phyloP scores from a whole-genome alignment of 92 coral and sea anemone species.

The Montipora capitata region DNA sequence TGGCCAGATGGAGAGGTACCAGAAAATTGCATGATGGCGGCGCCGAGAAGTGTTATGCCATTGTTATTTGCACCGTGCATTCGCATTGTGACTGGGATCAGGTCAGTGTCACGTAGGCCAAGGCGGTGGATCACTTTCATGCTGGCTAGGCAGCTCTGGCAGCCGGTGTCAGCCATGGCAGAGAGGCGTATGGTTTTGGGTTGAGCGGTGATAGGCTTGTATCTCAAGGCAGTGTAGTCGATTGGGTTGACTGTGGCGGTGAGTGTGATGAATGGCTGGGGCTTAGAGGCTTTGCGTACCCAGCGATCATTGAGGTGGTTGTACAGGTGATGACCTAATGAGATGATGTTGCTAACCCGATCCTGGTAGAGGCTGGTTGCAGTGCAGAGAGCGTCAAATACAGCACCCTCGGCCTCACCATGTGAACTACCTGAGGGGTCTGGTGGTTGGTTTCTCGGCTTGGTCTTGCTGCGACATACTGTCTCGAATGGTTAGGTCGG shows the following conservation, averaged over 20 bases:
- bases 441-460: not conserved
- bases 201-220: no score
- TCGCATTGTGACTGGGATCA: not conserved
- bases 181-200: no score
- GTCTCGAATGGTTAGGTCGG: slow-evolving; percentile 50
- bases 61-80: slow-evolving; percentile 4
- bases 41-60: slow-evolving; percentile 1
- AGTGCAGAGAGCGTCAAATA: slow-evolving; percentile 42
- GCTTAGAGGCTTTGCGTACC: no score
- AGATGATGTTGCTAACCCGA: not conserved
- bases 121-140: no score
- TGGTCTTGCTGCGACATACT: slow-evolving; percentile 69
- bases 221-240: no score
- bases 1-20: slow-evolving; percentile 62
- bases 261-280: no score
- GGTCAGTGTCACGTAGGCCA: no score
- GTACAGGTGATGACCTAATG: slow-evolving; percentile 38
- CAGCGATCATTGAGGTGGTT: not conserved
- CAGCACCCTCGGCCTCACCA: not conserved
- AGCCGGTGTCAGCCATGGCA: no score
- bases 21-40: not conserved
- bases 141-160: no score
- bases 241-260: no score
- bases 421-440: no score
- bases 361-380: slow-evolving; percentile 34